These are phyloP conservation scores for Acleris cristana DNA, from an alignment of 2,888 invertebrate species.

Conservation along the genomic window DNA sequence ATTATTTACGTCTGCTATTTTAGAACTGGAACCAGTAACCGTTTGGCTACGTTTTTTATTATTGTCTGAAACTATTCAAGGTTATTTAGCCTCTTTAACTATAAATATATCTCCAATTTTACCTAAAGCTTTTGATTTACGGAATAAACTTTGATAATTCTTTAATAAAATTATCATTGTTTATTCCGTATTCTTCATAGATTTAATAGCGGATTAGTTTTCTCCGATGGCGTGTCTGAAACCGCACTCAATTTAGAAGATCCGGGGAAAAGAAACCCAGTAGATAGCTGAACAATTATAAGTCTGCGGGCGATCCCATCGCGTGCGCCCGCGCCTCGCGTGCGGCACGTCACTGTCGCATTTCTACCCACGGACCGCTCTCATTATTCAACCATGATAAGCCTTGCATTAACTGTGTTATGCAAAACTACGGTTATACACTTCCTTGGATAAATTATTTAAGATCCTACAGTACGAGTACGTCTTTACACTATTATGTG, in stretches of 20 bases:
- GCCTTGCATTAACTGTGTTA: conserved; percentile 31
- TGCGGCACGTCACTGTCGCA: conserved; percentile 61
- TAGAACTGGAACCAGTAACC: conserved; percentile 17
- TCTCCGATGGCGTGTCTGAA: conserved; percentile 4
- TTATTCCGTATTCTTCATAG: too few relatives aligned
- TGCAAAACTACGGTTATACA: conserved; percentile 34
- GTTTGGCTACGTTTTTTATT: conserved; percentile 18
- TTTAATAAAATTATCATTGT: too few relatives aligned
- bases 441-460: conserved; percentile 28
- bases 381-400: conserved; percentile 42
- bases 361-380: conserved; percentile 51
- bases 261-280: conserved; percentile 22
- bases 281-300: conserved; percentile 19
- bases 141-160: too few relatives aligned
- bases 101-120: background rate
- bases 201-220: too few relatives aligned
- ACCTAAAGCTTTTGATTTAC: too few relatives aligned
- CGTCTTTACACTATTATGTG: too few relatives aligned
- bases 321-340: conserved; percentile 46
- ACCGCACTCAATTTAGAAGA: conserved; percentile 9
- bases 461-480: conserved; percentile 6
- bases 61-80: conserved; percentile 2
- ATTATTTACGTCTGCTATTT: conserved; percentile 31
- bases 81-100: background rate
- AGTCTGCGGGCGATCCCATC: conserved; percentile 19